A percentile compares a stretch with the other conserved stretches of the same genome.
Conservation (phyloP, 2,888 invertebrate species). For the Dicranocentrus wangi region DNA sequence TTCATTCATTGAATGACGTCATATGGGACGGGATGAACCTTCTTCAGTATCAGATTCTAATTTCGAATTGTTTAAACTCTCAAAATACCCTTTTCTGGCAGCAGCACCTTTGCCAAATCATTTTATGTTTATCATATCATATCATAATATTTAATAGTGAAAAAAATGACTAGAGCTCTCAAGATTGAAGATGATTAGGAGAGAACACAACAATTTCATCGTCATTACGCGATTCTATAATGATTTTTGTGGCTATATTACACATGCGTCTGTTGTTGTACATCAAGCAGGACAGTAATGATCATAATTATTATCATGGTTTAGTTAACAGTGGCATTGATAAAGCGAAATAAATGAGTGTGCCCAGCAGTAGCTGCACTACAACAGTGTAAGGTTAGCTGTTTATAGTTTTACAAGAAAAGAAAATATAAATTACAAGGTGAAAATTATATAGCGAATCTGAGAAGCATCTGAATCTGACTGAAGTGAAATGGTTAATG, state of each 20-base stretch:
- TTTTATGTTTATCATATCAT: too few relatives aligned
- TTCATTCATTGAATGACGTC: too few relatives aligned
- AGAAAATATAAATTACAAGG: conserved; percentile 43
- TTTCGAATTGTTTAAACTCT: too few relatives aligned
- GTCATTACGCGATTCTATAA: conserved; percentile 24
- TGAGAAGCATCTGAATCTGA: neutral
- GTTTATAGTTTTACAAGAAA: neutral
- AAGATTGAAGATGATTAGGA: neutral
- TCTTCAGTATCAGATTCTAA: too few relatives aligned
- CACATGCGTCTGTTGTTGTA: neutral
- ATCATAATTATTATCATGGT: conserved; percentile 23
- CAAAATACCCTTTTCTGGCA: too few relatives aligned
- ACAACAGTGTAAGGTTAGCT: neutral
- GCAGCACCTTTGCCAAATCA: too few relatives aligned
- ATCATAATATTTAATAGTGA: too few relatives aligned
- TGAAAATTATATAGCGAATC: conserved; percentile 45
- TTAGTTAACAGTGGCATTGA: conserved; percentile 23
- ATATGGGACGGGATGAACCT: too few relatives aligned
- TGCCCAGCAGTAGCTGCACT: neutral
- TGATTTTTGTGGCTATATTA: neutral
- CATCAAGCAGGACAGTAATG: conserved; percentile 1
- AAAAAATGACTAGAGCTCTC: too few relatives aligned
- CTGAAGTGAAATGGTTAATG: conserved; percentile 1
- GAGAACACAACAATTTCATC: neutral
- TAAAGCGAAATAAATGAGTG: neutral